These are phyloP conservation scores for Rhopalosiphum padi DNA, from an alignment of 1,140 invertebrate genomes.

Conservation along the genomic window DNA sequence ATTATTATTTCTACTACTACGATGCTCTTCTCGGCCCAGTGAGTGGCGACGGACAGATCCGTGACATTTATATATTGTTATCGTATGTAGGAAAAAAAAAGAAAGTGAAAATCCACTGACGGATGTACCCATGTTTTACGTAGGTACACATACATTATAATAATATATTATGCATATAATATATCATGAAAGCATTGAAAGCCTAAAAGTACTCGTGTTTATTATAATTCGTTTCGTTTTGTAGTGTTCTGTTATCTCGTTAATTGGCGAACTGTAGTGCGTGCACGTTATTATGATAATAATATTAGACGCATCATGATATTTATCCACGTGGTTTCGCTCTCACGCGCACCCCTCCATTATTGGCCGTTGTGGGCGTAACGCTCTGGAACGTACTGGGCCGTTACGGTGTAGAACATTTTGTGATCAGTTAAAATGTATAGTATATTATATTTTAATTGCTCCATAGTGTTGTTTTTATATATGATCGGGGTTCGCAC, in stretches of 20 bases:
- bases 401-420: neutral
- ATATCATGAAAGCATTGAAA: neutral
- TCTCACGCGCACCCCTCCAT: neutral
- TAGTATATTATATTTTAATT: neutral
- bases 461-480: neutral
- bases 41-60: neutral
- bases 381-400: neutral
- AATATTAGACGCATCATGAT: neutral
- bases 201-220: neutral
- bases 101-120: slow-evolving; percentile 10
- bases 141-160: neutral
- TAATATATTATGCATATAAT: neutral
- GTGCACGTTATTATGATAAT: neutral
- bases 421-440: neutral
- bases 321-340: neutral
- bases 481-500: neutral
- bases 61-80: slow-evolving; percentile 11
- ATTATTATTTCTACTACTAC: neutral
- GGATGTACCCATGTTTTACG: neutral
- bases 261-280: neutral
- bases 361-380: neutral
- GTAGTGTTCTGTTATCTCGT: neutral
- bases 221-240: neutral
- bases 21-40: neutral
- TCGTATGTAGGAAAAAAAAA: slow-evolving; percentile 5